Evolutionary conservation across 2,888 invertebrate species (phyloP), one percentile per base, ranked within the genome.

Genomic region (Netelia virgata): DNA sequence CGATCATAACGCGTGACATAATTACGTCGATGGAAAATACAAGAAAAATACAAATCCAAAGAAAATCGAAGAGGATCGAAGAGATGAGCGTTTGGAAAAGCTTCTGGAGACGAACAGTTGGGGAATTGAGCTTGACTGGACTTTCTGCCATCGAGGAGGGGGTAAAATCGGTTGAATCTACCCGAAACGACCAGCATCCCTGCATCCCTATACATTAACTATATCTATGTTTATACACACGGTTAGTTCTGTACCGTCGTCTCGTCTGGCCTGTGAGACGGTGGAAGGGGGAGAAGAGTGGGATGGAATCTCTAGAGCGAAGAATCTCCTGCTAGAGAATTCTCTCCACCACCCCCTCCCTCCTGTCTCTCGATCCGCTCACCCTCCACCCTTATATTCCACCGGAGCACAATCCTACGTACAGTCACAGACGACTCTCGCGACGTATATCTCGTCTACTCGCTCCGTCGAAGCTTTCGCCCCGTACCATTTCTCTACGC

Each of bases 401-500:
- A 86, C 86, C 83, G 83, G 57, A 41, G 64, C 53, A 69, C 53
- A 70, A 43, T 57, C 70, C 36, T 41, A 61, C 20, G 53, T 20
- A 55, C 36, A 55, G 59, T 41, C 61, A 77, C 23, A 70, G 69
- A 84, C 64, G 57, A 64, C 82, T 81, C 77, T 70, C 69, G 73
- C 81, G 80, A 82, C 84, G 81, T 28, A 28, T 79, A 77, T 88
- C 86, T 88, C 86, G 86, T 87, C 89, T 89, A 28, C 90, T 90
- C 55, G 6, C 55, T 89, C 89, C 87, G 86, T 86, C 90, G 89
- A 89, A 89, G 89, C 89, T 88, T 89, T 87, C 50, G 3, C 63
- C 23, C 87, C 88, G 82, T 86, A 88, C 90, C 89, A 88, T 90
- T 72, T 72, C 72, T 90, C 88, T 89, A 91, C 91, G 91, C 90